A percentile compares a stretch with the other conserved stretches of the same genome.
Conservation (phyloP, 2,797 vertebrate genomes). For the Silurus aristotelis region DNA sequence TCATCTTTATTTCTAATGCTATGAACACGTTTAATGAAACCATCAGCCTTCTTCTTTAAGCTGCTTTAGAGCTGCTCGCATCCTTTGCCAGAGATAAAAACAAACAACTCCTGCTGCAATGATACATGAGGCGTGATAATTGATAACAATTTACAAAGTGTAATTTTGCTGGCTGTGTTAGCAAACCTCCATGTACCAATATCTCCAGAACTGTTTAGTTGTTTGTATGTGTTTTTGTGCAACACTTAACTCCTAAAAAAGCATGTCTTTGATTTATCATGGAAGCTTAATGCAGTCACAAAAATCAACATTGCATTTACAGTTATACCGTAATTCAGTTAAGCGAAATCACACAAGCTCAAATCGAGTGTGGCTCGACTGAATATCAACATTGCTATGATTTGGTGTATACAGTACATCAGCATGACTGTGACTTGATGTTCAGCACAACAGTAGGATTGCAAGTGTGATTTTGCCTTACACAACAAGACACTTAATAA, state of each 20-base stretch:
- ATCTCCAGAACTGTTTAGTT: background rate
- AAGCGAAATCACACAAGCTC: background rate
- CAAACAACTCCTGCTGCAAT: conserved; percentile 4
- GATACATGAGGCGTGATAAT: background rate
- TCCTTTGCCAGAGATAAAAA: conserved; percentile 12
- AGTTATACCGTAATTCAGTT: background rate
- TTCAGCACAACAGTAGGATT: background rate
- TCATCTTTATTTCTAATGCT: background rate
- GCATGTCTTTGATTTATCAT: background rate
- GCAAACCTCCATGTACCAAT: background rate
- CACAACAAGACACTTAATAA: background rate
- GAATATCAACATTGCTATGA: background rate
- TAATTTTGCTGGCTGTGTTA: conserved; percentile 8
- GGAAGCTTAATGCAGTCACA: background rate
- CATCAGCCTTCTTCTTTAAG: background rate
- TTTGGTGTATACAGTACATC: background rate
- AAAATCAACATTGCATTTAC: background rate
- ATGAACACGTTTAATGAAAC: background rate
- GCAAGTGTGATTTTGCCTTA: background rate
- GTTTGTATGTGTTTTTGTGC: background rate
- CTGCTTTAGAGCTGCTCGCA: background rate
- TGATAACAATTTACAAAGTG: conserved; percentile 6
- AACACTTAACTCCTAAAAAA: background rate
- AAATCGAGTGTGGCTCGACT: background rate
- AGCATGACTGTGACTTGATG: background rate